A percentile compares a stretch with the other conserved stretches of the same genome.
Evolutionary conservation across 2,113 vertebrate species (phyloP).

Genomic region (Eptesicus fuscus): DNA sequence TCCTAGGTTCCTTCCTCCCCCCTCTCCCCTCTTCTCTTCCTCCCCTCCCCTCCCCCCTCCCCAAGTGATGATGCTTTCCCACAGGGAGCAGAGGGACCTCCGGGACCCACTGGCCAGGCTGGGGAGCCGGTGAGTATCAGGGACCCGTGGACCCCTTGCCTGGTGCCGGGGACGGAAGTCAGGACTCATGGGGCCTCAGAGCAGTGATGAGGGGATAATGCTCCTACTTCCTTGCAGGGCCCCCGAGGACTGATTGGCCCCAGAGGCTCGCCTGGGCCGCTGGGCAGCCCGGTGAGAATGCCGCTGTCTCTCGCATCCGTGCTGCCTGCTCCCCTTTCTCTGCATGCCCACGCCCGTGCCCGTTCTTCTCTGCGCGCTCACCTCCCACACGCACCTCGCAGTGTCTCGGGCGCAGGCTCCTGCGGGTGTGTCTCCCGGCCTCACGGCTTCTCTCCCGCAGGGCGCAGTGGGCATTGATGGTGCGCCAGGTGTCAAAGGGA

Average conservation of each 20-base stretch:
- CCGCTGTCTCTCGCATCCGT: not conserved
- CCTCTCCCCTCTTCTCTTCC: too few relatives aligned
- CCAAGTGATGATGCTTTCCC: not conserved
- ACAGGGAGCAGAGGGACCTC: slow-evolving; percentile 88
- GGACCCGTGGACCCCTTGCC: not conserved
- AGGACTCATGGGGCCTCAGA: accelerated
- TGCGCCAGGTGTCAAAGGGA: slow-evolving; percentile 89
- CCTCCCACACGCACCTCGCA: not conserved
- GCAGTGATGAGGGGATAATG: not conserved
- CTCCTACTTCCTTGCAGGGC: slow-evolving; percentile 78
- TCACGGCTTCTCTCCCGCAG: slow-evolving; percentile 71
- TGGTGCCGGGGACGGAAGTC: not conserved
- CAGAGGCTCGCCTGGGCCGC: slow-evolving; percentile 84
- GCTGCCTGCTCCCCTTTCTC: not conserved
- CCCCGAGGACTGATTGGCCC: slow-evolving; percentile 88
- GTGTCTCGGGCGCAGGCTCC: not conserved
- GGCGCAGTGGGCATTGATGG: slow-evolving; percentile 88
- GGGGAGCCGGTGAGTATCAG: slow-evolving; percentile 91
- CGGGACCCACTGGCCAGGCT: slow-evolving; percentile 89
- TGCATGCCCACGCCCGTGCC: not conserved
- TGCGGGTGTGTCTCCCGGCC: accelerated
- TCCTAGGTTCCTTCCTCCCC: accelerated
- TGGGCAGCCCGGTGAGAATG: slow-evolving; percentile 84
- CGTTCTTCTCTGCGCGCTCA: accelerated
- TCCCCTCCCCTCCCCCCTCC: too few relatives aligned